phyloP scores from a whole-genome alignment of 2,797 vertebrate species.

The Microtus obscurus region DNA sequence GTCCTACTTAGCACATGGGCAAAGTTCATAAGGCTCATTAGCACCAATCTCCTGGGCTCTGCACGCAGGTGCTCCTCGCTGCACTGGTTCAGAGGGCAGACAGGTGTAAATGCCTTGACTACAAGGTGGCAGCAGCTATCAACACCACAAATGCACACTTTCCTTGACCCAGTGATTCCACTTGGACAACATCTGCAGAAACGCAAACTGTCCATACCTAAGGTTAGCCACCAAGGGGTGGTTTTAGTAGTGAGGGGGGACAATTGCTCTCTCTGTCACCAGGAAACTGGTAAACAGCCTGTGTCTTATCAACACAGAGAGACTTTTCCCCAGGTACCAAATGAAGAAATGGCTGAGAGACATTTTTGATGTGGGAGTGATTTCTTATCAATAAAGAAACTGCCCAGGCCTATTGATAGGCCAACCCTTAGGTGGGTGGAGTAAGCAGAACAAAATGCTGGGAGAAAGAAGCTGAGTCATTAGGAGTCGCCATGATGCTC shows the following conservation, averaged over 20 bases:
- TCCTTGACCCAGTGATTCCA: neutral
- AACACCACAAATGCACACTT: neutral
- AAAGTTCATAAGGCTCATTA: slow-evolving; percentile 5
- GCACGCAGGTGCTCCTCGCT: neutral
- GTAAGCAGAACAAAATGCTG: too few relatives aligned
- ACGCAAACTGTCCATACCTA: neutral
- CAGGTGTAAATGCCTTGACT: neutral
- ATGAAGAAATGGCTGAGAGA: neutral
- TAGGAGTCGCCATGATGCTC: too few relatives aligned
- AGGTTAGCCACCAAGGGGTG: neutral
- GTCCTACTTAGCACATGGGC: neutral
- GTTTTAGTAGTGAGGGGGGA: neutral
- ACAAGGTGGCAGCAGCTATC: neutral
- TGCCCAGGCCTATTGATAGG: too few relatives aligned
- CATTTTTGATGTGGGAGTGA: too few relatives aligned
- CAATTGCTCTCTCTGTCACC: neutral
- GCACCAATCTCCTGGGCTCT: neutral
- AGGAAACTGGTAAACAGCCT: neutral
- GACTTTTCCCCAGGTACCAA: neutral
- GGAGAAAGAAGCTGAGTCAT: too few relatives aligned
- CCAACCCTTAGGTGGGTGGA: too few relatives aligned
- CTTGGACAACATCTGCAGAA: neutral
- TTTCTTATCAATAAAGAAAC: too few relatives aligned
- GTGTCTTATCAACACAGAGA: neutral
- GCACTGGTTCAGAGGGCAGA: neutral